Conservation (phyloP, 2,113 vertebrate genomes). For the Bettongia penicillata region DNA sequence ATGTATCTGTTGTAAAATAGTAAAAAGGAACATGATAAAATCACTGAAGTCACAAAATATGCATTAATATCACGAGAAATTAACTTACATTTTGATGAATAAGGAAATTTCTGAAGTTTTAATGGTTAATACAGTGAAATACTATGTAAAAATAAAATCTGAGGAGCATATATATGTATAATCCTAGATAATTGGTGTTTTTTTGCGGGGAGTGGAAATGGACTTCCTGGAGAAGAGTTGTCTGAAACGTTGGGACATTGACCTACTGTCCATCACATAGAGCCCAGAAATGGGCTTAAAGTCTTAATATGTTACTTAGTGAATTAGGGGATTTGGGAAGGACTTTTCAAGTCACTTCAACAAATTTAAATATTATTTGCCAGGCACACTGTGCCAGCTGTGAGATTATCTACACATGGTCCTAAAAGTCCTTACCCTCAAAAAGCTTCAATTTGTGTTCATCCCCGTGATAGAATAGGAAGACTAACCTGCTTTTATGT, state of each 20-base stretch:
- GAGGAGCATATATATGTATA: slow-evolving; percentile 61
- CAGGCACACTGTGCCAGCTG: not conserved
- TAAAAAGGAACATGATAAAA: not conserved
- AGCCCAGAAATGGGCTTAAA: slow-evolving; percentile 61
- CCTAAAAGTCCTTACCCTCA: not conserved
- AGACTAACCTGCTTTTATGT: not conserved
- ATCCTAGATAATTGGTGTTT: slow-evolving; percentile 15
- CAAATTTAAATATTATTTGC: not conserved
- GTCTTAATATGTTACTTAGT: slow-evolving; percentile 58
- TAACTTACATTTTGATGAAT: slow-evolving; percentile 51
- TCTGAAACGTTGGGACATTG: slow-evolving; percentile 64
- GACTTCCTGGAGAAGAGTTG: slow-evolving; percentile 63
- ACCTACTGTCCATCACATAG: slow-evolving; percentile 61
- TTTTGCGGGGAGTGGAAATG: slow-evolving; percentile 57
- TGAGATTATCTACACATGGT: not conserved
- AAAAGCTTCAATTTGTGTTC: not conserved
- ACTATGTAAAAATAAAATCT: slow-evolving; percentile 57
- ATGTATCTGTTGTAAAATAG: slow-evolving; percentile 46
- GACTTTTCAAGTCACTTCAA: not conserved
- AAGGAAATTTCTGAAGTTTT: slow-evolving; percentile 56
- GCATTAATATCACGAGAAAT: slow-evolving; percentile 60
- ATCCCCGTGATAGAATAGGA: not conserved
- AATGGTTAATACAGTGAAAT: slow-evolving; percentile 58
- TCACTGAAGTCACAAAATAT: slow-evolving; percentile 44
- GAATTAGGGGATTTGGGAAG: slow-evolving; percentile 35